A percentile compares a stretch with the other conserved stretches of the same genome.
Conservation (phyloP, 2,888 invertebrate genomes). For the Nymphalis urticae region DNA sequence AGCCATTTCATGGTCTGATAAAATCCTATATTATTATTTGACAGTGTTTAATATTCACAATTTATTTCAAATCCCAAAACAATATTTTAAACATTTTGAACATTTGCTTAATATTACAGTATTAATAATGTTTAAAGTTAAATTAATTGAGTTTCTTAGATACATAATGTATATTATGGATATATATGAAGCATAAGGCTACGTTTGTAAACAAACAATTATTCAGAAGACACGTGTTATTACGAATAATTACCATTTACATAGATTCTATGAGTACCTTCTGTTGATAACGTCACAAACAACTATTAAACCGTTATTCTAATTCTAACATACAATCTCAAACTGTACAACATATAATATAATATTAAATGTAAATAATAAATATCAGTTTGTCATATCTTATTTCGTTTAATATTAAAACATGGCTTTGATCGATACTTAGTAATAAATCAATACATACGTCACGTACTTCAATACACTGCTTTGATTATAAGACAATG, state of each 20-base stretch:
- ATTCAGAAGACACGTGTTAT: conserved; percentile 60
- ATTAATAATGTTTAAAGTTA: neutral
- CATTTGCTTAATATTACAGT: neutral
- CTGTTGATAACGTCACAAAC: neutral
- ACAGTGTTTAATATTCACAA: conserved; percentile 4
- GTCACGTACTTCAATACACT: conserved; percentile 48
- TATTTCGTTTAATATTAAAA: conserved; percentile 1
- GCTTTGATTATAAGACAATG: conserved; percentile 33
- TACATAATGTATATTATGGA: too few species aligned
- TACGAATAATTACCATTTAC: conserved; percentile 68
- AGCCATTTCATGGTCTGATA: conserved; percentile 57
- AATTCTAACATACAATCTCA: neutral
- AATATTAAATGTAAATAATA: neutral
- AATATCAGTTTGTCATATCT: conserved; percentile 6
- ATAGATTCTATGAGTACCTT: neutral
- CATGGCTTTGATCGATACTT: conserved; percentile 11
- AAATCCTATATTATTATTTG: conserved; percentile 28
- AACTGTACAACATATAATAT: neutral
- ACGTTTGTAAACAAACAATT: neutral
- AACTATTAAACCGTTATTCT: neutral
- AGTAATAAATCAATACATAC: conserved; percentile 45
- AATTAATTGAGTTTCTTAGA: neutral
- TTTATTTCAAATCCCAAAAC: neutral
- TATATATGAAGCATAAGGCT: too few species aligned
- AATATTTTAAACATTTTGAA: neutral